Percentiles rank a stretch among this genome's conserved stretches.
phyloP scores from a whole-genome alignment of 2,888 invertebrate genomes.

The Himalopsyche anomala region DNA sequence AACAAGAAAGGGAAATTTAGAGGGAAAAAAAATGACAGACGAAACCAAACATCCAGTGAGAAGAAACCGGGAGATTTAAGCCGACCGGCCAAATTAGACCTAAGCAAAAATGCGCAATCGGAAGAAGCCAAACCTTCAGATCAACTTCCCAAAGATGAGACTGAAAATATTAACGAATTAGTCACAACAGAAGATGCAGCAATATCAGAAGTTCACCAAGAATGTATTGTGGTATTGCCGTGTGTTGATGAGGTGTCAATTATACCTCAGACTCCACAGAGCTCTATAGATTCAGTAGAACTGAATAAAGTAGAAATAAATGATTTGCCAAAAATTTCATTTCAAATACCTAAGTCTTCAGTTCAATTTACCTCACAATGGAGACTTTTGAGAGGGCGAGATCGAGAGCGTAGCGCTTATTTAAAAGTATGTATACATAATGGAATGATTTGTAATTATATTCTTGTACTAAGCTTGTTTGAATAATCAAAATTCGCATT shows the following conservation, averaged over 20 bases:
- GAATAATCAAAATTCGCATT: too few species aligned
- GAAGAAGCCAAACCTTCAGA: background rate
- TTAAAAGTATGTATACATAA: conserved; percentile 75
- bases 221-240: background rate
- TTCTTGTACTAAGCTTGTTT: too few species aligned
- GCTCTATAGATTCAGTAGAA: conserved; percentile 60
- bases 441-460: background rate
- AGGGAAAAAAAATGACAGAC: background rate
- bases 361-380: conserved; percentile 82
- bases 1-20: conserved; percentile 56
- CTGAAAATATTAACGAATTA: background rate
- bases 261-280: conserved; percentile 64
- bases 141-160: background rate
- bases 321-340: conserved; percentile 46
- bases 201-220: background rate
- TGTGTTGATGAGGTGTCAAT: background rate
- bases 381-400: conserved; percentile 76
- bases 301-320: conserved; percentile 61
- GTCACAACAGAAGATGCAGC: background rate
- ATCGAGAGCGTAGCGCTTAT: conserved; percentile 77
- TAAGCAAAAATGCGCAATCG: background rate
- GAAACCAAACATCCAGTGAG: background rate
- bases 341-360: conserved; percentile 77
- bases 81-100: conserved; percentile 42
- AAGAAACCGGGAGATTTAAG: background rate